Base-by-base conservation (phyloP, 2,797 vertebrate species). In the Sciaenops ocellatus region DNA sequence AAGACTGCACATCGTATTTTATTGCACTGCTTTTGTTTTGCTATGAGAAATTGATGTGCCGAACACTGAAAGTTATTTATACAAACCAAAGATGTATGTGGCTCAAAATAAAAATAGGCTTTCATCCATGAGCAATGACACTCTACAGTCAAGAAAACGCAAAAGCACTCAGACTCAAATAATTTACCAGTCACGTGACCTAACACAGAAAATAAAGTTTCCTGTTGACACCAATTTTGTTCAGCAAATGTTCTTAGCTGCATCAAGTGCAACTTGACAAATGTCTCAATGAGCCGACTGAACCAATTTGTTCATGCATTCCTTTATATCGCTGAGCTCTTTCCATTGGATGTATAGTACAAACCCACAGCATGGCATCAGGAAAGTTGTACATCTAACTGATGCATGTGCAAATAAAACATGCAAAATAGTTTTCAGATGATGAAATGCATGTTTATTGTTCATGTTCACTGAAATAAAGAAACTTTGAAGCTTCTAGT, bases 161-260 rank as follows among this genome's bases (percentile, higher is more conserved):
- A 68, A 63, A 78, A 69, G 20, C 22, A 72, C 46, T 24, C 26
- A 20, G 8, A 55, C 22, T 60, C 26, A 18, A 47, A 69, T 26
- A 1, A 18, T 52, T 47, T 9, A 18, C 3, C 15, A 66, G n/a
- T 44, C 28, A 63, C 0, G 3, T 77, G 65, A 65, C 22, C 4
- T 22, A 34, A 34, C 7, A 69, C 13, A 22, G 12, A 48, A 26
- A 75, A 72, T 20, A 2, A 30, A 60, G 30, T 83, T 83, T 80
- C 65, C 72, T 64, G 50, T 63, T 73, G 34, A 60, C 55, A 63
- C 62, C 1, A 42, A 52, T 62, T 52, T 52, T 66, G 17, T 65
- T 47, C 4, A 63, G 3, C 26, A 41, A 6, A 18, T 73, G 3
- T 47, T 80, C 22, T 30, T 3, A 24, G 24, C 6, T 64, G 22